Evolutionary conservation across 1,140 invertebrate genomes (phyloP).

Genomic region (Lepidostoma basale): DNA sequence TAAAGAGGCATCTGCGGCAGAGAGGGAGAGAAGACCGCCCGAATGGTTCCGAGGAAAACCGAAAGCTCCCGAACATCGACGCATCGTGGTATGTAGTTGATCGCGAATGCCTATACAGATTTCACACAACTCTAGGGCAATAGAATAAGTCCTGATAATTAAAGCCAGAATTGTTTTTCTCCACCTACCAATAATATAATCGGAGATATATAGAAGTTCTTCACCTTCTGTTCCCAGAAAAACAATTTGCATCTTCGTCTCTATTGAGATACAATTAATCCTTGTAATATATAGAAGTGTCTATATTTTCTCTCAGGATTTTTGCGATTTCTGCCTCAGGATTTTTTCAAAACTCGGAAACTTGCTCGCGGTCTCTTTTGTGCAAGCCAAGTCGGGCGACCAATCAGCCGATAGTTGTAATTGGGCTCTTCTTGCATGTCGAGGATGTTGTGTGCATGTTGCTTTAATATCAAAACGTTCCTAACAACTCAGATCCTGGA

Average conservation of each 20-base stretch:
- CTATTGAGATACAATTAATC: too few relatives aligned
- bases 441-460: too few relatives aligned
- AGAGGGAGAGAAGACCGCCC: slow-evolving; percentile 17
- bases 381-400: slow-evolving; percentile 23
- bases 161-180: slow-evolving; percentile 22
- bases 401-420: too few relatives aligned
- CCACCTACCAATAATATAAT: slow-evolving; percentile 30
- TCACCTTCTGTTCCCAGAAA: too few relatives aligned
- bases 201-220: slow-evolving; percentile 24
- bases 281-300: too few relatives aligned
- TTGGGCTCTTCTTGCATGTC: too few relatives aligned
- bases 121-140: slow-evolving; percentile 2
- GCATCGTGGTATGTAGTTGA: slow-evolving; percentile 18
- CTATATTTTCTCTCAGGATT: too few relatives aligned
- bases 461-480: too few relatives aligned
- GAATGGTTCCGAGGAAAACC: slow-evolving; percentile 10
- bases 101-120: slow-evolving; percentile 19
- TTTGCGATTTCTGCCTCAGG: too few relatives aligned
- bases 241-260: too few relatives aligned
- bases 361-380: not conserved
- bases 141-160: slow-evolving; percentile 35
- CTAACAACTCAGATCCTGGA: too few relatives aligned
- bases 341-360: slow-evolving; percentile 20
- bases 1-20: slow-evolving; percentile 19
- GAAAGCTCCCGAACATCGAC: slow-evolving; percentile 26